phyloP scores from a whole-genome alignment of 2,888 invertebrate genomes.

The Cylloceria caligata region DNA sequence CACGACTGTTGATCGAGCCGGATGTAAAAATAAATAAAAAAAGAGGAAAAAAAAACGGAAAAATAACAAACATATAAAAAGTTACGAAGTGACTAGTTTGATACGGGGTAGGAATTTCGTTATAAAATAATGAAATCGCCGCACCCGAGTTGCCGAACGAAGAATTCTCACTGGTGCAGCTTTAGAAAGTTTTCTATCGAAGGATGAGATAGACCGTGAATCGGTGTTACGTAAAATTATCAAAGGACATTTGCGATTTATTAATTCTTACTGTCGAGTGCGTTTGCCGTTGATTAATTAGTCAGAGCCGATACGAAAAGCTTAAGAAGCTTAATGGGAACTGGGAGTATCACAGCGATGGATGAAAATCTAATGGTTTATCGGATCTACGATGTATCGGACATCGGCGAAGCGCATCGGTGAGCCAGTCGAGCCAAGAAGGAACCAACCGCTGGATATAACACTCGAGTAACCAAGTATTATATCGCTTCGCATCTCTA shows the following conservation, averaged over 20 bases:
- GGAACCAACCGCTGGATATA: constrained; percentile 10
- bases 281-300: neutral
- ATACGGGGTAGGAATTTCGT: neutral
- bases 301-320: neutral
- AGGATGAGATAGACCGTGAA: constrained; percentile 4
- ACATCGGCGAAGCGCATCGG: constrained; percentile 59
- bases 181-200: constrained; percentile 19
- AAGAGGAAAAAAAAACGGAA: neutral
- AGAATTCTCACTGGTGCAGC: neutral
- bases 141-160: neutral
- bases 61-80: too few species aligned
- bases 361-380: constrained; percentile 55
- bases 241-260: neutral
- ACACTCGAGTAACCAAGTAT: constrained; percentile 26
- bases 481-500: constrained; percentile 59
- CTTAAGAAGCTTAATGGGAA: neutral
- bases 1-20: constrained; percentile 1
- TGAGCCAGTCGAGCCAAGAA: constrained; percentile 2
- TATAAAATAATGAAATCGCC: neutral
- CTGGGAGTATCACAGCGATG: constrained; percentile 24
- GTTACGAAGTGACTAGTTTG: neutral
- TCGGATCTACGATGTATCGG: constrained; percentile 48
- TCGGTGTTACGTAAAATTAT: constrained; percentile 7
- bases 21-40: constrained; percentile 13
- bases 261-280: neutral